A percentile compares a stretch with the other conserved stretches of the same genome.
Evolutionary conservation across 2,113 vertebrate species (phyloP).

Genomic region (Aegotheles bennettii): DNA sequence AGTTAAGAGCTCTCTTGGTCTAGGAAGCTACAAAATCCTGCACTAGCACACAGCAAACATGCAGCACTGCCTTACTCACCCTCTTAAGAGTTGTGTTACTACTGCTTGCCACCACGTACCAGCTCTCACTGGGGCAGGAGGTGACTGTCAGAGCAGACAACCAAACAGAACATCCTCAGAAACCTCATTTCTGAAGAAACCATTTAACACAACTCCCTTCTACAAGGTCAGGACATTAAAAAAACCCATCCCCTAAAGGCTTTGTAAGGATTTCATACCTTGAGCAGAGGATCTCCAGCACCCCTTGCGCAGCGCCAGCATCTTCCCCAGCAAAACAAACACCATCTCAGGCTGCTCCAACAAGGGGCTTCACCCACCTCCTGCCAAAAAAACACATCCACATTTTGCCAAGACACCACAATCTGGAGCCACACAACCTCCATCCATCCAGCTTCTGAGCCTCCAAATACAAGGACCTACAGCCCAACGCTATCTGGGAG

Average conservation of each 20-base stretch:
- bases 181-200: background rate
- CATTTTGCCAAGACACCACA: background rate
- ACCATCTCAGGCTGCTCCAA: fast-evolving
- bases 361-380: too few species aligned
- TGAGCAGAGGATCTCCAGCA: background rate
- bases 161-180: background rate
- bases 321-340: background rate
- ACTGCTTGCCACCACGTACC: fast-evolving
- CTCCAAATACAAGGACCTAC: background rate
- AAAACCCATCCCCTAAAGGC: background rate
- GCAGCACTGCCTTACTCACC: background rate
- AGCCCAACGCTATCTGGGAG: background rate
- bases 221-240: background rate
- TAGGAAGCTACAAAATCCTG: fast-evolving
- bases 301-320: fast-evolving
- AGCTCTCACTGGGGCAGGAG: background rate
- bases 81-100: background rate
- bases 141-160: background rate
- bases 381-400: background rate
- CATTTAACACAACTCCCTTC: background rate
- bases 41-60: fast-evolving
- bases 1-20: background rate
- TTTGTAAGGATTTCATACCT: background rate
- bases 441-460: fast-evolving
- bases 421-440: fast-evolving